phyloP scores from a whole-genome alignment of 2,888 invertebrate genomes.

The Gymnosoma rotundatum region DNA sequence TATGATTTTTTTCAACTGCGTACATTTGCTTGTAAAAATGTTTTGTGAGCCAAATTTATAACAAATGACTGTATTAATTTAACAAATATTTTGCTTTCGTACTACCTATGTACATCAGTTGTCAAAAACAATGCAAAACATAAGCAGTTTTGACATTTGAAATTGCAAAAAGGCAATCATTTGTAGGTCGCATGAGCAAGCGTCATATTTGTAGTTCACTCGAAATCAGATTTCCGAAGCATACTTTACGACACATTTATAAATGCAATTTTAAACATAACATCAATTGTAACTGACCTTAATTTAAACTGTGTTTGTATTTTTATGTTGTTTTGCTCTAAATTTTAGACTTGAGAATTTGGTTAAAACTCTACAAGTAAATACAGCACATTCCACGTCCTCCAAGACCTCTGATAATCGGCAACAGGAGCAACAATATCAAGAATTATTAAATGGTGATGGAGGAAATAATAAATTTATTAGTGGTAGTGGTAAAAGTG shows the following conservation, averaged over 20 bases:
- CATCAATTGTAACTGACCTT: conserved; percentile 31
- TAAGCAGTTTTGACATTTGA: no score
- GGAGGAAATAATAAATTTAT: conserved; percentile 70
- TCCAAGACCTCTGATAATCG: conserved; percentile 46
- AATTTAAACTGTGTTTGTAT: conserved; percentile 54
- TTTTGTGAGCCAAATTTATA: no score
- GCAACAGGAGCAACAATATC: conserved; percentile 67
- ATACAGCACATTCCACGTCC: conserved; percentile 73
- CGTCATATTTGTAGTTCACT: no score
- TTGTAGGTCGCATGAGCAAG: no score
- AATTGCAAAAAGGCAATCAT: no score
- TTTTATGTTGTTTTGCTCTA: conserved; percentile 73
- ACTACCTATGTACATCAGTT: no score
- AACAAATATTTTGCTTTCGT: no score
- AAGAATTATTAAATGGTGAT: conserved; percentile 71
- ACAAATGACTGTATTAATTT: no score
- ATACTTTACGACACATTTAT: background rate
- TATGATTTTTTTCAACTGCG: no score
- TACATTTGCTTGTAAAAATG: no score
- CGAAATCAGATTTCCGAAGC: no score
- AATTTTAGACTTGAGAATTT: conserved; percentile 82
- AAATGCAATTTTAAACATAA: conserved; percentile 21
- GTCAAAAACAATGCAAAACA: no score
- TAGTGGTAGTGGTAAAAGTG: conserved; percentile 61
- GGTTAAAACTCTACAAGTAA: conserved; percentile 80